Base-by-base conservation (phyloP, 2,888 invertebrate species). In the Gnatocerus cornutus region DNA sequence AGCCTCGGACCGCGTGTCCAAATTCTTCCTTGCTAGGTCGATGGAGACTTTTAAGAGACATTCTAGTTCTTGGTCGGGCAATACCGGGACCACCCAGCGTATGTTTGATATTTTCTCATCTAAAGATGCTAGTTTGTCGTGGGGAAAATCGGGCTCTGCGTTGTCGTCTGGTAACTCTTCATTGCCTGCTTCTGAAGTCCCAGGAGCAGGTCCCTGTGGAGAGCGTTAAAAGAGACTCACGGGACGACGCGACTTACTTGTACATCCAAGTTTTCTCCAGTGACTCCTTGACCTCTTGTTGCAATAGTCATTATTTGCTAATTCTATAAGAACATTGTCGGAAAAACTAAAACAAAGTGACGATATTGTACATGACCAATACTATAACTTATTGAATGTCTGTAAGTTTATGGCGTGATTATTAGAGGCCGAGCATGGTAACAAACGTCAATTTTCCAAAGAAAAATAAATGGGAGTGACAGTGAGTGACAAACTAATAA, bases 101-200 rank as follows among this genome's bases (percentile, higher is more conserved):
- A 97, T 93, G 87, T 94, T 93, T 79, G 96, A 96, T 83, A 98
- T 97, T 90, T 98, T 98, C 84, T 97, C 97, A 87, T 98, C 97
- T 79, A 98, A 88, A 78, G 93, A 91, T 76, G 92, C 91, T 83
- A 98, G 87, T 85, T 97, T 96, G 55, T 91, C 90, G 81, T 92
- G 89, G 72, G 98, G 98, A 89, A 98, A 98, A 74, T 90, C 90
- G 10, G 90, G 90, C 78, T 90, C 90, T n/a, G 79, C 76, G 55
- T 82, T 83, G 68, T 87, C 86, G 71, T 86, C 83, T 33, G 37
- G 56, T 12, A 63, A n/a, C 21, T 68, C 68, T 9, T 68, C 68
- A 10, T 21, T 56, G 37, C 30, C 45, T 12, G 67, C n/a, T 14
- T 68, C 68, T 16, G 68, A 68, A 1, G 68, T 56, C 12, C 64